Evolutionary conservation across 1,140 invertebrate species (phyloP), one percentile per base, ranked within the genome.

Genomic region (Drosophila tsacasi): DNA sequence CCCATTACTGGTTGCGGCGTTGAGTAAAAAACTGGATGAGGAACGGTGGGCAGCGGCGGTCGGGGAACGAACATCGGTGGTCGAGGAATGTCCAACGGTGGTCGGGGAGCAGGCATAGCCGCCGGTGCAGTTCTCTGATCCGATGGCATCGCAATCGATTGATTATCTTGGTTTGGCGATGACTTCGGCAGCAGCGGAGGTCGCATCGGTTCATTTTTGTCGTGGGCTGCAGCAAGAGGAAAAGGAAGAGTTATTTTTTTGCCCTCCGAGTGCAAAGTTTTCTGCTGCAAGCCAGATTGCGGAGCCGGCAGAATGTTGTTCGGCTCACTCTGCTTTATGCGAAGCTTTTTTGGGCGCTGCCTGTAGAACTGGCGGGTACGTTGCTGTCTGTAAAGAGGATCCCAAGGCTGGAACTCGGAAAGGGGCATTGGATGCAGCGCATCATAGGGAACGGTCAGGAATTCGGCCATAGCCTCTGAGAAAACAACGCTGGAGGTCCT

Each of bases 401-500:
- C 17, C 72, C 72, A 75, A 3, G 69, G 49, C 2, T 46, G n/a
- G 21, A 74, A 75, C 23, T 75, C 35, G 25, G n/a, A 13, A 0
- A n/a, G 57, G 7, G 74, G 75, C 42, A 77, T 10, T n/a, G 75
- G 75, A 65, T 79, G 76, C 19, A 79, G 37, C 2, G 21, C n/a
- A 1, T 35, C 15, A 4, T 23, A 30, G 1, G 55, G 15, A 15
- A 79, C 60, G 5, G 2, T 13, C 3, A 19, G 93, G 93, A 86
- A 95, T 96, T 93, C 96, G 94, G 4, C 96, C 96, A 21, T 96
- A 84, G 84, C 95, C 83, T 96, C 96, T 42, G 97, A 94, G 82
- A 95, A 97, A 21, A 97, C 96, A 30, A 96, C 85, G 63, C 96
- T 96, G 3, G 95, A 94, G 21, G 95, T 95, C 50, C 95, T 93